Evolutionary conservation across 2,797 vertebrate species (phyloP).

Genomic region (Loris lydekkerianus): DNA sequence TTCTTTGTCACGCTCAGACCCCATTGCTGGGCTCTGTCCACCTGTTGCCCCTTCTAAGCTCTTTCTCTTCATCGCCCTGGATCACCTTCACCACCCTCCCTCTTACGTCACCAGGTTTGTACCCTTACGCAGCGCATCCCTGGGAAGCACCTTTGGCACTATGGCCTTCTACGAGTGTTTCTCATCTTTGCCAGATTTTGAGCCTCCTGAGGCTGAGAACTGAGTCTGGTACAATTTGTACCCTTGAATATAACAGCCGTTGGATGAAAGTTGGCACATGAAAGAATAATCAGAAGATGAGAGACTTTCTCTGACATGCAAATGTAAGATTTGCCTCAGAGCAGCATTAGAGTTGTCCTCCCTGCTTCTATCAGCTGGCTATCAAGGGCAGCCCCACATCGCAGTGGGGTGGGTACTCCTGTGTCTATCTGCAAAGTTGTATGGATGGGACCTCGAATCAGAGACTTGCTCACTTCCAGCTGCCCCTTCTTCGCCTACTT

Average conservation of each 20-base stretch:
- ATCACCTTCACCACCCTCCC: not conserved
- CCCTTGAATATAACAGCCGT: not conserved
- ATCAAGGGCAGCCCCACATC: not conserved
- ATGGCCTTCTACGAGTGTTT: not conserved
- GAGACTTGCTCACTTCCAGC: not conserved
- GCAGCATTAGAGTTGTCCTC: not conserved
- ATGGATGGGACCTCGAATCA: not conserved
- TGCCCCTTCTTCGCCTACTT: not conserved
- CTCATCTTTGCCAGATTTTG: not conserved
- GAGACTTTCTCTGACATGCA: not conserved
- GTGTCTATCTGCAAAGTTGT: not conserved
- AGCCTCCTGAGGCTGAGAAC: not conserved
- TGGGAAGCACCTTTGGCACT: not conserved
- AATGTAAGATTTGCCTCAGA: not conserved
- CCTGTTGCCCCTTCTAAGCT: not conserved
- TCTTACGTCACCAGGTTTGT: rapidly evolving
- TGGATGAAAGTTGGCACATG: not conserved
- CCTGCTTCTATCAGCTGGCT: not conserved
- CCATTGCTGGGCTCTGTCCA: not conserved
- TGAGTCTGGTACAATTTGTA: not conserved
- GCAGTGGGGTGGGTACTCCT: not conserved
- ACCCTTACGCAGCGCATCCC: not conserved
- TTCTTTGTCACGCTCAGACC: not conserved
- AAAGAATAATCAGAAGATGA: constrained; percentile 20
- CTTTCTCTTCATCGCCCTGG: not conserved